phyloP scores from a whole-genome alignment of 2,113 vertebrate species.

The Cnemophilus loriae region DNA sequence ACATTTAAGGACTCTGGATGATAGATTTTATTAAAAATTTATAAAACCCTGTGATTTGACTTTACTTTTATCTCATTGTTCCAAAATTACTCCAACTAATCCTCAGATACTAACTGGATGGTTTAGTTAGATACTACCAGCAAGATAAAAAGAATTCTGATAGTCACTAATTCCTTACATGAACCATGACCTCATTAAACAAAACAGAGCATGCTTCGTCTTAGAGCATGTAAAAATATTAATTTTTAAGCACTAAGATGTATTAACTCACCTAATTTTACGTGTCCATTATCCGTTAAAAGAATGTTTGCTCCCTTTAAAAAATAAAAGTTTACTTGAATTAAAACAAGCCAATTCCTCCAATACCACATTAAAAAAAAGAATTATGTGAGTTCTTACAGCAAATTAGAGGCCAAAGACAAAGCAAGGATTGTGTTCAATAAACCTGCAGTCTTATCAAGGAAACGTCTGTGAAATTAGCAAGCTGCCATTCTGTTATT shows the following conservation, averaged over 20 bases:
- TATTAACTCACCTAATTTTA: conserved; percentile 90
- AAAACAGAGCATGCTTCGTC: background rate
- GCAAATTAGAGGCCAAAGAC: background rate
- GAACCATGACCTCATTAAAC: background rate
- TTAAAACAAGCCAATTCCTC: conserved; percentile 16
- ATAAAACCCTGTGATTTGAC: background rate
- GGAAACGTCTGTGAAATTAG: background rate
- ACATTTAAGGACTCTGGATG: background rate
- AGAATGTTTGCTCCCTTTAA: conserved; percentile 98
- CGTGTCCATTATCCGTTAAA: conserved; percentile 95
- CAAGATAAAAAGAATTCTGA: background rate
- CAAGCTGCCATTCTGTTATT: background rate
- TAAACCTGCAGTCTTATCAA: background rate
- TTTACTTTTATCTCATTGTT: background rate
- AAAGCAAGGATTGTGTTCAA: background rate
- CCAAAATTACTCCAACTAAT: background rate
- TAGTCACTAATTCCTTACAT: background rate
- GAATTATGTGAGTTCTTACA: background rate
- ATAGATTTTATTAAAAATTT: background rate
- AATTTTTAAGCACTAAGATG: background rate
- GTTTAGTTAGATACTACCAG: background rate
- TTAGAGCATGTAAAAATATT: background rate
- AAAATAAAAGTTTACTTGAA: conserved; percentile 40
- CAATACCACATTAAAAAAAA: background rate
- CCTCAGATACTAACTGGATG: background rate